Evolutionary conservation across 2,113 vertebrate species (phyloP).

Genomic region (Ptilonorhynchus violaceus): DNA sequence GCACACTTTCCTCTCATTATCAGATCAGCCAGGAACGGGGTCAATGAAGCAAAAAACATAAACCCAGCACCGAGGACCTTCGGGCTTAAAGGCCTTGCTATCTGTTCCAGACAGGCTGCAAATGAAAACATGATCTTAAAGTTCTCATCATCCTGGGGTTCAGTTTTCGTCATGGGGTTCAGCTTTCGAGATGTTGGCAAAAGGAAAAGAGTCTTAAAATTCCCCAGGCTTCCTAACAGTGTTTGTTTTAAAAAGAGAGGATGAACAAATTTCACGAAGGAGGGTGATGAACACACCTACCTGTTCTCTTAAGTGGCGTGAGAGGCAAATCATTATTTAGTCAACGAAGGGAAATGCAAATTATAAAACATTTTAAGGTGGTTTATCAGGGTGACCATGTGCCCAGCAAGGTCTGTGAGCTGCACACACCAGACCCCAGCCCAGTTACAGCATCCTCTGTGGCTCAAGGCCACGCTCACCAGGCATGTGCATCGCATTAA

Average conservation of each 20-base stretch:
- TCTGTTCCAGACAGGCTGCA: neutral
- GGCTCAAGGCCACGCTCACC: neutral
- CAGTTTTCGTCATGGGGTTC: neutral
- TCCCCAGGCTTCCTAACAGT: rapidly evolving
- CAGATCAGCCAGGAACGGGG: neutral
- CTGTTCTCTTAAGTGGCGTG: neutral
- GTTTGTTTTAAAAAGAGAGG: neutral
- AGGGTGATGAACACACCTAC: neutral
- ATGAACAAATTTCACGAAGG: neutral
- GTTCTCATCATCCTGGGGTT: neutral
- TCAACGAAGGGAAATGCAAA: neutral
- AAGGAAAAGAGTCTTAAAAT: neutral
- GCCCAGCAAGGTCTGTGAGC: neutral
- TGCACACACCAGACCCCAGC: neutral
- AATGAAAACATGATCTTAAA: neutral
- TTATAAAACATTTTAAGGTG: neutral
- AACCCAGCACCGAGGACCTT: neutral
- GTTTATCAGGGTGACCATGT: neutral
- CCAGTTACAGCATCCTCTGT: neutral
- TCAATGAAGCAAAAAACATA: neutral
- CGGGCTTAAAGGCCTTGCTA: neutral
- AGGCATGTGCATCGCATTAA: neutral
- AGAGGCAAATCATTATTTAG: neutral
- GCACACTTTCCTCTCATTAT: slow-evolving; percentile 31
- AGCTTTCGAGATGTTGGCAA: neutral